A percentile compares a stretch with the other conserved stretches of the same genome.
phyloP scores from a whole-genome alignment of 37 sponge, comb jelly and placozoan genomes.

The Amphimedon queenslandica region DNA sequence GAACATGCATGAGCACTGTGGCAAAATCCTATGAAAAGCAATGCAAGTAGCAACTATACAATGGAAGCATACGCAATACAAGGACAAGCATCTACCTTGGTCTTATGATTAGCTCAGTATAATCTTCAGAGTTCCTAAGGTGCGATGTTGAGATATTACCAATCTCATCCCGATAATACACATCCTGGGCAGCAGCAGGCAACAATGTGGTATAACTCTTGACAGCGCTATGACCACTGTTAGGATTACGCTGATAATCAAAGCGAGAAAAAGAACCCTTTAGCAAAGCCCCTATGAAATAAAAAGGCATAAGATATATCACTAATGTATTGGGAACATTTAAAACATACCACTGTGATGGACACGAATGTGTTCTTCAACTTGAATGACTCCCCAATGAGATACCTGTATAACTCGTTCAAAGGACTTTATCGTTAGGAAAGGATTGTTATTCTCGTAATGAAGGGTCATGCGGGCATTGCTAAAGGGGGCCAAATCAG shows the following conservation, averaged over 20 bases:
- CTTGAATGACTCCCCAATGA: constrained; percentile 98
- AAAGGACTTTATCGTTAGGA: constrained; percentile 60
- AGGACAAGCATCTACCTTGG: constrained; percentile 44
- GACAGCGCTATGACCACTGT: constrained; percentile 75
- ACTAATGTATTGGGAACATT: background rate
- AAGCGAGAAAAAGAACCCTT: constrained; percentile 79
- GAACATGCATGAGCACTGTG: too few species aligned
- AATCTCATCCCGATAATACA: constrained; percentile 97
- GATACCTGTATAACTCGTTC: constrained; percentile 88
- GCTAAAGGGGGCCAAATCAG: constrained; percentile 29
- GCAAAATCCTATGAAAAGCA: too few species aligned
- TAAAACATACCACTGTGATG: constrained; percentile 57
- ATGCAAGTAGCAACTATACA: too few species aligned
- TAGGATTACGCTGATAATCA: constrained; percentile 88
- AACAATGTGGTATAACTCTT: constrained; percentile 83
- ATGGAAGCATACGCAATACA: too few species aligned
- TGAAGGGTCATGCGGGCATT: constrained; percentile 61
- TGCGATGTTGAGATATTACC: constrained; percentile 97
- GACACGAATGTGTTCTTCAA: constrained; percentile 86
- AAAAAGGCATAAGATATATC: background rate
- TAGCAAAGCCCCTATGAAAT: constrained; percentile 46
- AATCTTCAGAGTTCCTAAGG: constrained; percentile 75
- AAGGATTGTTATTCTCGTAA: constrained; percentile 92
- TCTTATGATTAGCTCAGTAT: constrained; percentile 78
- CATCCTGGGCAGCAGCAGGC: constrained; percentile 86